Conservation (phyloP, 2,888 invertebrate genomes). For the Microctonus hyperodae region DNA sequence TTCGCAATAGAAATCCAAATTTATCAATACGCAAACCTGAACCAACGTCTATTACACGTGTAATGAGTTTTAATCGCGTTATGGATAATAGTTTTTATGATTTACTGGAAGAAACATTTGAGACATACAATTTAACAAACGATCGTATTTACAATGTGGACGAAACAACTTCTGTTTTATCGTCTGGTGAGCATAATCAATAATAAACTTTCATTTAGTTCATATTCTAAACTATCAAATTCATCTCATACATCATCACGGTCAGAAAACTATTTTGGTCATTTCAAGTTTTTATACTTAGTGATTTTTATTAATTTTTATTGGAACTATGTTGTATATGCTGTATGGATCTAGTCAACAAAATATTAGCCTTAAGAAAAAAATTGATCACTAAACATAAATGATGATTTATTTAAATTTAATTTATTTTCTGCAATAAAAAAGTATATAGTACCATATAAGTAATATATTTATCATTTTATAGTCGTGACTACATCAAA, state of each 20-base stretch:
- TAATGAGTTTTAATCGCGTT: constrained; percentile 18
- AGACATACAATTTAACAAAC: constrained; percentile 26
- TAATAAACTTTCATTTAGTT: neutral
- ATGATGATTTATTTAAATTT: too few relatives aligned
- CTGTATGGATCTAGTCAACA: too few relatives aligned
- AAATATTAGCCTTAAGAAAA: too few relatives aligned
- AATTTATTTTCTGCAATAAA: too few relatives aligned
- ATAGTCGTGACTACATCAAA: constrained; percentile 44
- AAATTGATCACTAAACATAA: too few relatives aligned
- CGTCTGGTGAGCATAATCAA: neutral
- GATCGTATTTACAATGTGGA: constrained; percentile 30
- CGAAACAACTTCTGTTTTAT: constrained; percentile 22
- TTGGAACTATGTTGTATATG: too few relatives aligned
- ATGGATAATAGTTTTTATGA: constrained; percentile 17
- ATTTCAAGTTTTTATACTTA: too few relatives aligned
- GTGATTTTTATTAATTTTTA: too few relatives aligned
- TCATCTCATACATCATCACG: too few relatives aligned
- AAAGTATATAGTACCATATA: neutral
- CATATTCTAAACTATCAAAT: neutral
- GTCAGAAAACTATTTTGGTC: too few relatives aligned
- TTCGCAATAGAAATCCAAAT: constrained; percentile 18
- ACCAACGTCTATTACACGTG: constrained; percentile 16
- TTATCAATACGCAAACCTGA: constrained; percentile 29
- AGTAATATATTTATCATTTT: constrained; percentile 15
- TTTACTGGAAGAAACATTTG: constrained; percentile 21